These are phyloP conservation scores for Dendrocopos noguchii DNA, from an alignment of 2,113 vertebrate species.

Conservation along the genomic window DNA sequence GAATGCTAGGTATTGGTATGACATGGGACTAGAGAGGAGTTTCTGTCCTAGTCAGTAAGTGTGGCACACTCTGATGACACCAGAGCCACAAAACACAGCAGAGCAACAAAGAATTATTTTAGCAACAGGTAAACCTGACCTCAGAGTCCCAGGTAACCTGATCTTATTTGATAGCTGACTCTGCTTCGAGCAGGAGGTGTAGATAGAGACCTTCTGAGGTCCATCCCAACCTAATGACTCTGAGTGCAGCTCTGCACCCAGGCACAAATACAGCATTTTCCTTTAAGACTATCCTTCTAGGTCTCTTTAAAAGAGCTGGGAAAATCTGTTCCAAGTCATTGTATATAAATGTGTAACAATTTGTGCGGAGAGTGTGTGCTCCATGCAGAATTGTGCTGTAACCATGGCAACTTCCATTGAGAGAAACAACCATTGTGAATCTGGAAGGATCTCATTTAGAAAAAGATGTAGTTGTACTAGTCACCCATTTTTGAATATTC, in stretches of 20 bases:
- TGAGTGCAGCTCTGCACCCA: neutral
- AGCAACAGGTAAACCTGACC: too few species aligned
- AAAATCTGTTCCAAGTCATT: neutral
- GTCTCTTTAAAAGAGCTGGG: neutral
- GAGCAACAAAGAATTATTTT: neutral
- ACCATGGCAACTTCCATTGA: slow-evolving; percentile 48
- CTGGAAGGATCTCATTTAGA: slow-evolving; percentile 15
- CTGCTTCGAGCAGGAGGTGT: neutral
- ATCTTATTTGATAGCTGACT: neutral
- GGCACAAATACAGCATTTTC: neutral
- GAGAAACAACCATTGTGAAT: slow-evolving; percentile 35
- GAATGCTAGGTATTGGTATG: neutral
- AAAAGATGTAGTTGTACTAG: slow-evolving; percentile 23
- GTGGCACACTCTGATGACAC: neutral
- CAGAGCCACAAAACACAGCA: neutral
- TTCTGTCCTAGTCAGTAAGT: neutral
- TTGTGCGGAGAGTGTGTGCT: slow-evolving; percentile 5
- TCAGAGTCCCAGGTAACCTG: neutral
- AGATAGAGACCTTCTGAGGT: neutral
- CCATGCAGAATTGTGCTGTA: slow-evolving; percentile 27
- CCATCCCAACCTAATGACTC: neutral
- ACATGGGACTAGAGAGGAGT: neutral
- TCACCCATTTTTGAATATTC: slow-evolving; percentile 37
- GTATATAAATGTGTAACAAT: slow-evolving; percentile 27
- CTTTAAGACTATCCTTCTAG: neutral